phyloP scores from a whole-genome alignment of 2,888 invertebrate genomes.

The Calameuta idolon region DNA sequence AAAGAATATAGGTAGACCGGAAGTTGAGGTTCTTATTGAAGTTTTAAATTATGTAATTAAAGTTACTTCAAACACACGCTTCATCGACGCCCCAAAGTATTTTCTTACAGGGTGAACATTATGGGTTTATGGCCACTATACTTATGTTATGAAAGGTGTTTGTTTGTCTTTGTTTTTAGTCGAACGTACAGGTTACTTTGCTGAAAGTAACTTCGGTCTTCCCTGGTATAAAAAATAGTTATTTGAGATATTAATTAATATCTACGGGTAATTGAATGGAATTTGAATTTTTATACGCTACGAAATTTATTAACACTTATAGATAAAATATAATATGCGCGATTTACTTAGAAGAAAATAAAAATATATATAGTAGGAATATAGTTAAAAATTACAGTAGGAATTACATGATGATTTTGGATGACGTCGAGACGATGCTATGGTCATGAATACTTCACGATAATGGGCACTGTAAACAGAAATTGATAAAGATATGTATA shows the following conservation, averaged over 20 bases:
- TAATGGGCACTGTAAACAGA: constrained; percentile 56
- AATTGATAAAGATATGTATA: constrained; percentile 21
- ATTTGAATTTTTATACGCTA: background rate
- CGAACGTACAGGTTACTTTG: background rate
- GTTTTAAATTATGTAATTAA: background rate
- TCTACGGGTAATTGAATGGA: background rate
- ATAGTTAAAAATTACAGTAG: background rate
- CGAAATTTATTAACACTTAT: background rate
- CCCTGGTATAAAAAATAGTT: background rate
- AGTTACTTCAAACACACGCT: background rate
- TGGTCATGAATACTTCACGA: constrained; percentile 53
- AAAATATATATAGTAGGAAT: background rate
- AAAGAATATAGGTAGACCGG: background rate
- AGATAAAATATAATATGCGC: background rate
- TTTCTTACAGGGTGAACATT: background rate
- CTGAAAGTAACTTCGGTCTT: background rate
- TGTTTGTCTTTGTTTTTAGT: too few species aligned
- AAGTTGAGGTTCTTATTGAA: background rate
- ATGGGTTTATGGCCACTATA: background rate
- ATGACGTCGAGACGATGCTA: background rate
- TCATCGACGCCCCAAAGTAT: background rate
- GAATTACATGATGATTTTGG: background rate
- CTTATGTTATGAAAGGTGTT: background rate
- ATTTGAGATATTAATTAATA: background rate
- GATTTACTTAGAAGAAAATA: background rate